Evolutionary conservation across 2,113 vertebrate species (phyloP).

Genomic region (Hepsetus odoe): DNA sequence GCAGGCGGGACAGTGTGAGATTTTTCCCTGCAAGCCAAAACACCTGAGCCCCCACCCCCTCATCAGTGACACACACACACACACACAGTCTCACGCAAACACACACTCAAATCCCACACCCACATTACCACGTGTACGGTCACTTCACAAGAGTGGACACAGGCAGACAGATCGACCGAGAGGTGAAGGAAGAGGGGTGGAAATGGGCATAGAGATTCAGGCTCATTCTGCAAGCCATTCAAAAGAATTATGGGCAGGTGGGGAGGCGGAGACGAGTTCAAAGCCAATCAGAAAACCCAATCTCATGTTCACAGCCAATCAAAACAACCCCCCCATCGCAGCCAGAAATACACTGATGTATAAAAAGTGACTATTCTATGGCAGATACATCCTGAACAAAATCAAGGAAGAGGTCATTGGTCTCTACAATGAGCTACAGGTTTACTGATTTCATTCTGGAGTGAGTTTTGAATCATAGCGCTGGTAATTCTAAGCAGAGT

Average conservation of each 20-base stretch:
- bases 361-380: slow-evolving; percentile 42
- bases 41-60: slow-evolving; percentile 69
- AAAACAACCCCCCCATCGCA: slow-evolving; percentile 70
- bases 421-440: slow-evolving; percentile 65
- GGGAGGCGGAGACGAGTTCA: slow-evolving; percentile 67
- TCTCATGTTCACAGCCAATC: slow-evolving; percentile 69
- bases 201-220: slow-evolving; percentile 52
- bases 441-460: slow-evolving; percentile 67
- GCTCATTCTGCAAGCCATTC: slow-evolving; percentile 81
- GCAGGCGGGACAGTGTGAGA: slow-evolving; percentile 66
- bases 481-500: slow-evolving; percentile 70
- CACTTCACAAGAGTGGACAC: slow-evolving; percentile 75
- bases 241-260: slow-evolving; percentile 65
- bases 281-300: slow-evolving; percentile 72
- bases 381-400: slow-evolving; percentile 24
- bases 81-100: slow-evolving; percentile 54
- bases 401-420: slow-evolving; percentile 26
- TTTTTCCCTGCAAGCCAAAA: slow-evolving; percentile 72
- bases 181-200: slow-evolving; percentile 45
- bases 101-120: slow-evolving; percentile 53
- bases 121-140: slow-evolving; percentile 54
- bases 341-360: slow-evolving; percentile 71
- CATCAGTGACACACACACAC: slow-evolving; percentile 65
- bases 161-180: slow-evolving; percentile 71
- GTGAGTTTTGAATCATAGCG: slow-evolving; percentile 67